Conservation (phyloP, 2,113 vertebrate genomes). For the Martes martes region DNA sequence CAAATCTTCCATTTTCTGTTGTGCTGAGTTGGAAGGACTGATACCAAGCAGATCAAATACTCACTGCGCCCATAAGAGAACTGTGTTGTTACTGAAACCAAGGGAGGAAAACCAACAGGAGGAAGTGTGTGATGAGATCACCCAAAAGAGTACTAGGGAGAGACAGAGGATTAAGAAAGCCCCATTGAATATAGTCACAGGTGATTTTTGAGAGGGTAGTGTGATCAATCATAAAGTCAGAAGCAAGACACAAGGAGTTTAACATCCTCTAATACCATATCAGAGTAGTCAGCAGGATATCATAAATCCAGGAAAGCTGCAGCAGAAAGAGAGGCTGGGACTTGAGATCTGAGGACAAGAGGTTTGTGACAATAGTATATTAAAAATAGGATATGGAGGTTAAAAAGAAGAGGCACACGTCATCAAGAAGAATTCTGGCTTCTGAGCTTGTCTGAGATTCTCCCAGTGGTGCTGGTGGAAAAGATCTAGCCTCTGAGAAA, state of each 20-base stretch:
- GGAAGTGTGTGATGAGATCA: background rate
- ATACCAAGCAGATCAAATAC: background rate
- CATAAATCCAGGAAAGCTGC: background rate
- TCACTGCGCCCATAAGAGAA: background rate
- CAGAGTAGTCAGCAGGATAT: background rate
- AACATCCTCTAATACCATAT: background rate
- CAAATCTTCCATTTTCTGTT: slow-evolving; percentile 8
- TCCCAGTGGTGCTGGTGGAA: background rate
- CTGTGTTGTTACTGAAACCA: slow-evolving; percentile 1
- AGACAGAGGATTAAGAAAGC: background rate
- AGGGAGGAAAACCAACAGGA: background rate
- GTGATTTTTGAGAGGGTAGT: background rate
- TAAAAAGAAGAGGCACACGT: background rate
- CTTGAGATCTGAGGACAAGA: background rate
- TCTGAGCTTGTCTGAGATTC: background rate
- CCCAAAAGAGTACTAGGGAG: background rate
- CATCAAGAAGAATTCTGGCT: background rate
- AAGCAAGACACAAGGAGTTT: background rate
- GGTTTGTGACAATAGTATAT: background rate
- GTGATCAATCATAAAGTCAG: background rate
- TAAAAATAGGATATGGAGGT: background rate
- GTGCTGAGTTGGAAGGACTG: background rate
- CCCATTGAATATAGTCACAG: background rate
- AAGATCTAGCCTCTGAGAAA: background rate
- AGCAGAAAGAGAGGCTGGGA: background rate